Base-by-base conservation (phyloP, 2,888 invertebrate species). In the Amiota minor region DNA sequence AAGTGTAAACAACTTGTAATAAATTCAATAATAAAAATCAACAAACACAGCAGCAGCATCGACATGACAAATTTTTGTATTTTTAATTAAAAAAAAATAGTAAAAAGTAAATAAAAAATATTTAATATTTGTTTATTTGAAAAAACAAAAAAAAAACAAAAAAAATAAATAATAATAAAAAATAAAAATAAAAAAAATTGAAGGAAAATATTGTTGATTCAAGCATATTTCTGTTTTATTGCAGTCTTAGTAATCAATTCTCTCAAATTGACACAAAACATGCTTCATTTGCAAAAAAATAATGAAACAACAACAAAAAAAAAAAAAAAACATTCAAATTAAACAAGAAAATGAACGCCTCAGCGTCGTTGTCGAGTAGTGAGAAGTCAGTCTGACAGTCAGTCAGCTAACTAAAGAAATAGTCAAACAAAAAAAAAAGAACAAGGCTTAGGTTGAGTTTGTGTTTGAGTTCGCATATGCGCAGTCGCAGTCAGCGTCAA, bases 221-320 rank as follows among this genome's bases (percentile, higher is more conserved):
- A 35, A 35, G 35, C 6, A 23, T n/a, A n/a, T n/a, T n/a, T n/a
- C 3, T 23, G 3, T 23, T 2, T 1, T 23, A 23, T 23, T 23
- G 23, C 23, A 35, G 35, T 35, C 6, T 2, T 35, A 35, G 6
- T 20, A 70, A 70, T 70, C 61, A 70, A 61, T 70, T 70, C 49
- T 70, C 49, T 61, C 49, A 23, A 46, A 70, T 70, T 70, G 70
- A 70, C 70, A 47, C 18, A 10, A 47, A 49, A 70, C 70, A 70
- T 70, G 70, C 70, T 59, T 61, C 49, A 70, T 70, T 70, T 61
- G 70, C 70, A 70, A 47, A 70, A 61, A 35, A 4, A 35, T 35
- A 35, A 35, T 35, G 6, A 6, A 35, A 35, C 1, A 2, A 23
- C 1, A 23, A 23, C 1, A 23, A 23, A 23, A 2, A 3, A 2